Evolutionary conservation across 2,113 vertebrate species (phyloP), one percentile per base, ranked within the genome.

Genomic region (Sisor rabdophorus): DNA sequence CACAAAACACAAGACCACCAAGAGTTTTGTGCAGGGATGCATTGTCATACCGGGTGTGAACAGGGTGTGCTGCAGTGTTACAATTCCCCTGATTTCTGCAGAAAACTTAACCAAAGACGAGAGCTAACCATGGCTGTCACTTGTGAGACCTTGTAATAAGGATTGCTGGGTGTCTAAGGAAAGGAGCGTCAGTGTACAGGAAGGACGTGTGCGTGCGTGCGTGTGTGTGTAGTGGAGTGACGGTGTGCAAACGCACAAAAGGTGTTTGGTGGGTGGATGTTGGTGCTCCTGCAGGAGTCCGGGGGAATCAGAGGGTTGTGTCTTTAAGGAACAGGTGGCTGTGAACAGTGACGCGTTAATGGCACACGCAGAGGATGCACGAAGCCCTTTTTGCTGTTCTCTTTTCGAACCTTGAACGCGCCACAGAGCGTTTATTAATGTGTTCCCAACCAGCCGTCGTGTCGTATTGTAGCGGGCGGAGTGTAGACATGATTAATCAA

Each of bases 251-350:
- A 0, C n/a, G 52, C 58, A 2, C 60, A 17, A 32, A 67, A n/a
- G n/a, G n/a, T n/a, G n/a, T n/a, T n/a, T n/a, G n/a, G n/a, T n/a
- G n/a, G n/a, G n/a, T n/a, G n/a, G n/a, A n/a, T n/a, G n/a, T n/a
- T n/a, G n/a, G n/a, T n/a, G n/a, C n/a, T n/a, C n/a, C n/a, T n/a
- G n/a, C n/a, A n/a, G n/a, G n/a, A n/a, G n/a, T n/a, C 19, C 0
- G 20, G 12, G 12, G 15, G 50, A 15, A 28, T 28, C 28, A 16
- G 52, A 36, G 55, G 36, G 55, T 40, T 59, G 71, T 60, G 58
- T 61, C 72, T 74, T 74, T 74, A 74, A 74, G 72, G 72, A 74
- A 74, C 72, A 74, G 72, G 72, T 74, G 72, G 72, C 72, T 48
- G 11, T 48, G 71, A 20, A 52, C 24, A 73, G 71, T 73, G 72